Base-by-base conservation (phyloP, 2,113 vertebrate genomes). In the Hippocampus guttulatus region DNA sequence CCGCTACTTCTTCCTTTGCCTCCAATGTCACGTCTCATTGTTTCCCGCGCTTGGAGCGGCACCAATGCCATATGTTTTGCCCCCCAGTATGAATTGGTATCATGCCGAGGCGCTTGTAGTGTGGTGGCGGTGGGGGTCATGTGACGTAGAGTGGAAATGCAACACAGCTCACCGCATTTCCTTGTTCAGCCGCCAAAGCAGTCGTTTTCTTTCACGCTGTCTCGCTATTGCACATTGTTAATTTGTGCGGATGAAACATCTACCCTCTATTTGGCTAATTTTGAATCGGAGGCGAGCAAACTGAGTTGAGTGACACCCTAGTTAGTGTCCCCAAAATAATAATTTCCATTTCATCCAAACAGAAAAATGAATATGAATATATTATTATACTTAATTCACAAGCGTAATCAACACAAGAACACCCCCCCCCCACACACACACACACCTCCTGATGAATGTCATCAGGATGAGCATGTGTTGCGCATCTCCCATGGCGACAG, bases 121-220 rank as follows among this genome's bases (percentile, higher is more conserved):
- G 21, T 12, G 11, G 21, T n/a, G 38, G 20, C 9, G 23, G 20
- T 3, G 8, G 61, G 20, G 15, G 27, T 61, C 58, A 5, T 16
- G 25, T 20, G 58, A 61, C 7, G 27, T 27, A 14, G 57, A 33
- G 18, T 20, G 30, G 15, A 62, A 62, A 38, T 21, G 30, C 16
- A 12, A 40, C 2, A 5, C 21, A 33, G 14, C 16, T 33, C 9
- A 18, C 7, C 33, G 62, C 40, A 43, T 43, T 43, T 20, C 10
- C 20, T 43, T 16, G 38, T 64, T 23, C 21, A 11, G 33, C 33
- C 33, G 8, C 33, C 15, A 63, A 40, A 63, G 61, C 61, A 20
- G 18, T 1, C 5, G n/a, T n/a, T 77, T 80, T 86, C 84, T 67
- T 84, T 77, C 67, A 75, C 72, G 68, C 80, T 82, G 87, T 87